Percentiles rank a stretch among this genome's conserved stretches.
Evolutionary conservation across 2,888 invertebrate genomes (phyloP).

Genomic region (Ashinkailepas kermadecensis): DNA sequence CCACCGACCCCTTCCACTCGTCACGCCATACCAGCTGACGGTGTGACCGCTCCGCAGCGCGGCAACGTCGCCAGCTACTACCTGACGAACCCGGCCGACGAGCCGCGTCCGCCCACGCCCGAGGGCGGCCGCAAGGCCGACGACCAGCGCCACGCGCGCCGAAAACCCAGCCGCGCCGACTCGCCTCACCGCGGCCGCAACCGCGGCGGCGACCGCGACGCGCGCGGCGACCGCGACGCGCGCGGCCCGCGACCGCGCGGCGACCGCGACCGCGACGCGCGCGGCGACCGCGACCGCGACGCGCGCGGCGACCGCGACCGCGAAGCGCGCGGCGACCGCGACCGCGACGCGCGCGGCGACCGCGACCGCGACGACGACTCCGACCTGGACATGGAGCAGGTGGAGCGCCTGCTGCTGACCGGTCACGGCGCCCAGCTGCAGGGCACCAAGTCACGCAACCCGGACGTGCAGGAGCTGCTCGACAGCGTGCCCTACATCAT

Average conservation of each 20-base stretch:
- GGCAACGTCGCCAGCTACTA: conserved; percentile 6
- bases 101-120: not conserved
- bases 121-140: not conserved
- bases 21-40: too few species aligned
- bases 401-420: conserved; percentile 28
- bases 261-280: conserved; percentile 32
- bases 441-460: conserved; percentile 74
- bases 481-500: conserved; percentile 84
- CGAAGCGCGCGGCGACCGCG: conserved; percentile 13
- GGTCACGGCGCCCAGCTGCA: conserved; percentile 54
- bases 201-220: too few species aligned
- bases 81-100: not conserved
- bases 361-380: conserved; percentile 28
- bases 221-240: too few species aligned
- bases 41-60: not conserved
- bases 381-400: conserved; percentile 28
- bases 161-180: too few species aligned
- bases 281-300: too few species aligned
- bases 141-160: not conserved
- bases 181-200: too few species aligned
- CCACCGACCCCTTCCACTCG: too few species aligned
- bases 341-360: conserved; percentile 24
- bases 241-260: too few species aligned
- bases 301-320: conserved; percentile 33
- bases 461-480: conserved; percentile 71